phyloP scores from a whole-genome alignment of 2,888 invertebrate genomes.

The Heliconius cydno region DNA sequence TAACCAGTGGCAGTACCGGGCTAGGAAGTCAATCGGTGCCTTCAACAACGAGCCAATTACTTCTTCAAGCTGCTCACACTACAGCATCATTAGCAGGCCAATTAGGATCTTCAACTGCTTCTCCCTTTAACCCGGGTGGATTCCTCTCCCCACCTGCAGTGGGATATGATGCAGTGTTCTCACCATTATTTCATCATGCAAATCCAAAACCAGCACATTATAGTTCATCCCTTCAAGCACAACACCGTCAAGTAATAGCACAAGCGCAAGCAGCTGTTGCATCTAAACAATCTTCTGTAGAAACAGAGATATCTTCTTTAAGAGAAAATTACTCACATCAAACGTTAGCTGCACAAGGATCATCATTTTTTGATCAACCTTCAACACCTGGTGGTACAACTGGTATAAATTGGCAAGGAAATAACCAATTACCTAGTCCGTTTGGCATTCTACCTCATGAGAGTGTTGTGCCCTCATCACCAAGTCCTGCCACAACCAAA shows the following conservation, averaged over 20 bases:
- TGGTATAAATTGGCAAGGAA: constrained; percentile 89
- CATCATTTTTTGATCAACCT: constrained; percentile 87
- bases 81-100: constrained; percentile 85
- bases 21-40: constrained; percentile 83
- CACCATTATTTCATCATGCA: constrained; percentile 91
- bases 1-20: constrained; percentile 83
- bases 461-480: constrained; percentile 87
- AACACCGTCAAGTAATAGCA: constrained; percentile 87
- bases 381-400: constrained; percentile 78
- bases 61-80: constrained; percentile 86
- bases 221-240: constrained; percentile 85
- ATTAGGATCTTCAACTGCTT: constrained; percentile 85
- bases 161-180: constrained; percentile 92
- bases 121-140: constrained; percentile 87
- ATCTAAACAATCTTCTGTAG: constrained; percentile 82
- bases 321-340: constrained; percentile 86
- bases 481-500: constrained; percentile 85
- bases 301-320: constrained; percentile 82
- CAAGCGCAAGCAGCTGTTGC: constrained; percentile 82
- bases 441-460: constrained; percentile 91
- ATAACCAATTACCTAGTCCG: constrained; percentile 87
- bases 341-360: constrained; percentile 82
- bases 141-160: constrained; percentile 90
- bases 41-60: constrained; percentile 86
- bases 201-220: constrained; percentile 89